Conservation (phyloP, 2,888 invertebrate species). For the Drosophila nigritarsus region DNA sequence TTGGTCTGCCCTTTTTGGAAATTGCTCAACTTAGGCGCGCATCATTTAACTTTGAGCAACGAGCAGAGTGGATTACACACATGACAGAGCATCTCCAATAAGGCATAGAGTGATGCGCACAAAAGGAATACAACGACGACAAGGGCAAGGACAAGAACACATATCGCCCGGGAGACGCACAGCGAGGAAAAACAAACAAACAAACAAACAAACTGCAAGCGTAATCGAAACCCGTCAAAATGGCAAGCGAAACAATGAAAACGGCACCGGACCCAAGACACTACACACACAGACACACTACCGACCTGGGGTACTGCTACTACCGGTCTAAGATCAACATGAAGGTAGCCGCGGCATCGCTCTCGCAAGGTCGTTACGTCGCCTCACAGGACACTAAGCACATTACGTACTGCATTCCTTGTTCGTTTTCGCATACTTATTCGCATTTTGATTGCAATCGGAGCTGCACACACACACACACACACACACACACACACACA, state of each 20-base stretch:
- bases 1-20: constrained; percentile 44
- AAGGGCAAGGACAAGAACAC: constrained; percentile 13
- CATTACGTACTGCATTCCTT: constrained; percentile 41
- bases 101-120: constrained; percentile 25
- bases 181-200: neutral
- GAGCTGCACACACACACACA: constrained; percentile 21
- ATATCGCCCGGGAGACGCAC: constrained; percentile 1
- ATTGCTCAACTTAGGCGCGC: constrained; percentile 75
- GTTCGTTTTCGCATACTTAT: constrained; percentile 53
- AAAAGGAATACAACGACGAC: constrained; percentile 1
- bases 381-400: constrained; percentile 58
- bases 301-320: neutral
- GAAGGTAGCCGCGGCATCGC: constrained; percentile 7
- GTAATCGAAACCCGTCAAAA: constrained; percentile 81
- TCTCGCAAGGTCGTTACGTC: constrained; percentile 45
- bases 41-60: constrained; percentile 78
- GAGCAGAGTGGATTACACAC: constrained; percentile 80
- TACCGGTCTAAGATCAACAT: constrained; percentile 32
- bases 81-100: constrained; percentile 61
- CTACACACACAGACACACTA: constrained; percentile 3
- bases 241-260: constrained; percentile 68
- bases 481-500: constrained; percentile 28
- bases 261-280: constrained; percentile 40
- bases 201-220: constrained; percentile 34
- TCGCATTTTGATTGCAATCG: constrained; percentile 65